These are phyloP conservation scores for Microtus richardsoni DNA, from an alignment of 2,113 vertebrate species.

Conservation along the genomic window DNA sequence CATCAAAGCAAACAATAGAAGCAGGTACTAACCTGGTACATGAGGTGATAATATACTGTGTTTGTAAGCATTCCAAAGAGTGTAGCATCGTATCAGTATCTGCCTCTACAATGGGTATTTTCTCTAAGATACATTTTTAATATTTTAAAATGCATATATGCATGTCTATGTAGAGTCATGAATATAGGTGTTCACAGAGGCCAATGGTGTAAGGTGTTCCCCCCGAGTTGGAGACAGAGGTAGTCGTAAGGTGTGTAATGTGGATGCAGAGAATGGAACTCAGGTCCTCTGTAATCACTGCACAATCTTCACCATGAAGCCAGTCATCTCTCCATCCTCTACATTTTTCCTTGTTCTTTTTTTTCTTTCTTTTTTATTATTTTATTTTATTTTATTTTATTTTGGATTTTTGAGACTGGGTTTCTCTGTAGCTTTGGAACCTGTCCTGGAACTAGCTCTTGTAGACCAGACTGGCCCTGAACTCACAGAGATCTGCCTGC, in stretches of 20 bases:
- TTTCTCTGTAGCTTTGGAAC: too few relatives aligned
- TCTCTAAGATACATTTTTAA: neutral
- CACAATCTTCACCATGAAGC: neutral
- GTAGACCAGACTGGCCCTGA: too few relatives aligned
- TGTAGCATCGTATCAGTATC: neutral
- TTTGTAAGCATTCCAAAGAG: constrained; percentile 2
- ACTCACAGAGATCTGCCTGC: too few relatives aligned
- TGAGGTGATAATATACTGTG: neutral
- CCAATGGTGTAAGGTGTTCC: neutral
- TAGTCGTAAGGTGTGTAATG: neutral
- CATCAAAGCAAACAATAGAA: neutral
- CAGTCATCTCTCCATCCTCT: neutral
- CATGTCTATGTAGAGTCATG: neutral
- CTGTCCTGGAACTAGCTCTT: too few relatives aligned
- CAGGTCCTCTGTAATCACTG: neutral
- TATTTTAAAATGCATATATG: neutral
- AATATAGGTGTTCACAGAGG: neutral
- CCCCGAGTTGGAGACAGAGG: neutral
- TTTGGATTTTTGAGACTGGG: too few relatives aligned
- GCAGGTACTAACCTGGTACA: neutral
- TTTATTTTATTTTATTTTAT: rapidly evolving
- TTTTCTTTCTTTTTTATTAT: too few relatives aligned
- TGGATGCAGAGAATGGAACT: neutral
- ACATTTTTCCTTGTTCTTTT: neutral
- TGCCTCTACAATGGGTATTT: neutral